Evolutionary conservation across 2,113 vertebrate species (phyloP).

Genomic region (Rafetus swinhoei): DNA sequence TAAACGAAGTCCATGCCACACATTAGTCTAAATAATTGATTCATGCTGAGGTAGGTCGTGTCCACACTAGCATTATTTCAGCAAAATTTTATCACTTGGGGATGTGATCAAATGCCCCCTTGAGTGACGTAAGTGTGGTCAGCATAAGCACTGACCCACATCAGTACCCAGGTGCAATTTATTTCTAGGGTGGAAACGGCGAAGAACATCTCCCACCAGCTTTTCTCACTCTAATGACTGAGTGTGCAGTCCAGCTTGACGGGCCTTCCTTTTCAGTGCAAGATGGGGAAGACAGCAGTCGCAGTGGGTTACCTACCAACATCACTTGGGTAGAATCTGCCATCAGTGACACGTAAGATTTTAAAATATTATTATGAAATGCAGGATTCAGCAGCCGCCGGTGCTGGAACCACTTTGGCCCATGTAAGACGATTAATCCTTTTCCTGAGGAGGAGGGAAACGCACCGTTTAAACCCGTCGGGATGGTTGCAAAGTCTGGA

Average conservation of each 20-base stretch:
- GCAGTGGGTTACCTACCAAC: conserved; percentile 77
- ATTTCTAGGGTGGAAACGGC: not conserved
- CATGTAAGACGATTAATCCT: conserved; percentile 82
- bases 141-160: not conserved
- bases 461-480: not conserved
- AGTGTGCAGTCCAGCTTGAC: not conserved
- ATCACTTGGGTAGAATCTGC: conserved; percentile 76
- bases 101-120: too few relatives aligned
- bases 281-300: not conserved
- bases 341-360: conserved; percentile 82
- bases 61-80: too few relatives aligned
- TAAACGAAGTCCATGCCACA: not conserved
- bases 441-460: conserved; percentile 71
- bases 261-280: not conserved
- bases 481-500: too few relatives aligned
- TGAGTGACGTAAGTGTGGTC: too few relatives aligned
- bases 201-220: not conserved
- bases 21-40: not conserved
- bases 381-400: conserved; percentile 85
- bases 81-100: too few relatives aligned
- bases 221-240: not conserved
- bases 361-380: conserved; percentile 88
- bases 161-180: not conserved
- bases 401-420: conserved; percentile 86
- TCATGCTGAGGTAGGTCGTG: not conserved